Evolutionary conservation across 2,888 invertebrate genomes (phyloP), one percentile per base, ranked within the genome.

Genomic region (Lumbricus terrestris): DNA sequence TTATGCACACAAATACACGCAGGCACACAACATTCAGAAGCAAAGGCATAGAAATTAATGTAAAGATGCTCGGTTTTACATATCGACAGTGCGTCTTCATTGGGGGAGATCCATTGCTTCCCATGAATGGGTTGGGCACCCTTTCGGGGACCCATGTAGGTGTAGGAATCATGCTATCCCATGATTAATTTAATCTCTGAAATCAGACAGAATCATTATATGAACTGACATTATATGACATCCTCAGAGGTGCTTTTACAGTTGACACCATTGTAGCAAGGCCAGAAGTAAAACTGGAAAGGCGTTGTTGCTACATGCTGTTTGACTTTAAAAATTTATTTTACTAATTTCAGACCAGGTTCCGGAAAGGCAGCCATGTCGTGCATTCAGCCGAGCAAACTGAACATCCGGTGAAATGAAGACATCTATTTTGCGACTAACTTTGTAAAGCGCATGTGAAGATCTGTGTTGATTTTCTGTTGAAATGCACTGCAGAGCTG

Each of bases 381-480:
- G 37, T 35, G 37, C 37, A 85, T 37, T 35, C 85, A 85, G 37
- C 85, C 85, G 37, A 85, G 85, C 34, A 85, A 35, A 37, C 85
- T 85, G 85, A 85, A 85, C 85, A 85, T 85, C 37, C 85, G 37
- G n/a, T 85, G 85, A 85, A 85, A 29, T n/a, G 0, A 29, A 69
- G 69, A 69, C n/a, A 5, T 11, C n/a, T n/a, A n/a, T n/a, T n/a
- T 69, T 69, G 29, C 16, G 69, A n/a, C 11, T 29, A n/a, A 69
- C 47, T 47, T 47, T n/a, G n/a, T 69, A 69, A 69, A 69, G 8
- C 1, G 69, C 69, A 69, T 1, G 6, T 69, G 29, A 69, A 69
- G 11, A n/a, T 54, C 54, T 69, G 69, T n/a, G 8, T 69, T 8
- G 16, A 69, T 69, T 69, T 69, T 23, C 23, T 29, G 4, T 15